Conservation (phyloP, 2,888 invertebrate species). For the Tuberolachnus salignus region DNA sequence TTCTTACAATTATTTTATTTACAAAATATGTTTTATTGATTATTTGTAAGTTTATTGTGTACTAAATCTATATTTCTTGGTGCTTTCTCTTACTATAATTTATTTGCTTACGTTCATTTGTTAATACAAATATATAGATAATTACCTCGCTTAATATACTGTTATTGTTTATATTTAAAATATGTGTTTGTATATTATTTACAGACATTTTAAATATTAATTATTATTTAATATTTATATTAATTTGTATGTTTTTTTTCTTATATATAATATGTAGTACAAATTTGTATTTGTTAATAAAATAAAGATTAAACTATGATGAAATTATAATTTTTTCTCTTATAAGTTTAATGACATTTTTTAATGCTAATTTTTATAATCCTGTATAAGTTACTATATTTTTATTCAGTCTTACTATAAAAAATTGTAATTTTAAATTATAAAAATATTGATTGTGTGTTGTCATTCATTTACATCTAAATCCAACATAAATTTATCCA, state of each 20-base stretch:
- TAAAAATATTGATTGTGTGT: neutral
- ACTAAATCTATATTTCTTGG: constrained; percentile 27
- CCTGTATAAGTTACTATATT: neutral
- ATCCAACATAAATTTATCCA: neutral
- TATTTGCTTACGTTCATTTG: constrained; percentile 44
- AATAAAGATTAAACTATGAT: constrained; percentile 20
- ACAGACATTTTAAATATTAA: constrained; percentile 17
- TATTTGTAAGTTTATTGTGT: constrained; percentile 12
- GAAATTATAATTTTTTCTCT: constrained; percentile 17
- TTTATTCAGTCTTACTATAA: constrained; percentile 5
- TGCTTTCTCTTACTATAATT: constrained; percentile 43
- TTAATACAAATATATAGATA: constrained; percentile 32
- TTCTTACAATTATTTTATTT: constrained; percentile 3
- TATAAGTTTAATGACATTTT: neutral
- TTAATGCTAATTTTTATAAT: too few relatives aligned
- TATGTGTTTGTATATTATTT: constrained; percentile 35
- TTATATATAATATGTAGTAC: constrained; percentile 41
- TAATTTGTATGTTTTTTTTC: constrained; percentile 22
- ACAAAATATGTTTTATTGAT: constrained; percentile 17
- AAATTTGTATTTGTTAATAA: constrained; percentile 45
- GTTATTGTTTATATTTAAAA: constrained; percentile 50
- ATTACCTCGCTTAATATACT: constrained; percentile 48
- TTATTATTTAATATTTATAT: constrained; percentile 3
- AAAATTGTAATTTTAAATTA: neutral
- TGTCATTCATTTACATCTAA: neutral